A percentile compares a stretch with the other conserved stretches of the same genome.
Conservation (phyloP, 1,140 invertebrate genomes). For the Drosophila yakuba region DNA sequence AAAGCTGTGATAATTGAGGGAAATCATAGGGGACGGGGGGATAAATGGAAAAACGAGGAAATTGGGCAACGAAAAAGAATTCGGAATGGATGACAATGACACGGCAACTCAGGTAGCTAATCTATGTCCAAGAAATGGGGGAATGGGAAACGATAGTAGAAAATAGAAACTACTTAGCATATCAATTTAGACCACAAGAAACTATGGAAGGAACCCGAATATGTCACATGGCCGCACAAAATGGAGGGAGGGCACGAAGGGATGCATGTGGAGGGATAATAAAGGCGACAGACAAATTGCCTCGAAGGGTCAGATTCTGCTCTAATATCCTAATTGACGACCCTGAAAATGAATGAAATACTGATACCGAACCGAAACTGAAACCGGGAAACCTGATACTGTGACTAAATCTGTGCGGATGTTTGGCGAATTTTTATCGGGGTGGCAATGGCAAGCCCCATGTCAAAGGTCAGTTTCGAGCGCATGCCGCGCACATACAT, state of each 20-base stretch:
- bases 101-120: conserved; percentile 66
- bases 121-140: conserved; percentile 36
- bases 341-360: conserved; percentile 4
- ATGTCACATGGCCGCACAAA: conserved; percentile 59
- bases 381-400: conserved; percentile 2
- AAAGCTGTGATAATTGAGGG: conserved; percentile 74
- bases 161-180: conserved; percentile 68
- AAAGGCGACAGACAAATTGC: conserved; percentile 13
- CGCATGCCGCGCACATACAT: conserved; percentile 10
- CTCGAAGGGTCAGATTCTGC: conserved; percentile 27
- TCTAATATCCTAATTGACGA: conserved; percentile 54
- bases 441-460: conserved; percentile 4
- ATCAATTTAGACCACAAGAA: conserved; percentile 64
- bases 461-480: conserved; percentile 30
- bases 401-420: conserved; percentile 12
- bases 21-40: conserved; percentile 6
- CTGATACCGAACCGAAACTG: not conserved
- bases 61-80: conserved; percentile 12
- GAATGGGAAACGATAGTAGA: conserved; percentile 8
- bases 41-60: conserved; percentile 3
- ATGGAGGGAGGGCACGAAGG: not conserved
- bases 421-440: conserved; percentile 25
- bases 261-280: conserved; percentile 5
- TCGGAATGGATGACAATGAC: conserved; percentile 47
- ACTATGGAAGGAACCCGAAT: conserved; percentile 41